A percentile compares a stretch with the other conserved stretches of the same genome.
These are phyloP conservation scores for Aspidapion aeneum DNA, from an alignment of 2,888 invertebrate genomes.

Conservation along the genomic window DNA sequence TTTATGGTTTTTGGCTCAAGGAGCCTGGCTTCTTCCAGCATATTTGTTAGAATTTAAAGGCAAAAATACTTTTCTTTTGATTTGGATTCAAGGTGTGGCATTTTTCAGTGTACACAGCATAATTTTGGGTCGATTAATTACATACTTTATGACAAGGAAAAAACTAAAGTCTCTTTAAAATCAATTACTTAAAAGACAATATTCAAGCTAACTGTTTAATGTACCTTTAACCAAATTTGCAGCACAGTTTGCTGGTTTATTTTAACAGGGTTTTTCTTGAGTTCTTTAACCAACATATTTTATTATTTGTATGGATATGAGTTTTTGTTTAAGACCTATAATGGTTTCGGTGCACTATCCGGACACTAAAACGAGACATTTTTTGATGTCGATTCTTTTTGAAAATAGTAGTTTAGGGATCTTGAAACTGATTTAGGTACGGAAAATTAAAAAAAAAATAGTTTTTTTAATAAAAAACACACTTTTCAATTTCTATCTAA, in stretches of 20 bases:
- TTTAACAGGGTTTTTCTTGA: constrained; percentile 61
- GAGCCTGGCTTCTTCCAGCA: constrained; percentile 84
- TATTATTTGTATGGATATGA: constrained; percentile 79
- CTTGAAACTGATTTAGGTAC: no score
- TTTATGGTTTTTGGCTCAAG: constrained; percentile 72
- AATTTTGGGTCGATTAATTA: constrained; percentile 43
- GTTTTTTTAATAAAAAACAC: no score
- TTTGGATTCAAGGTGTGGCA: constrained; percentile 80
- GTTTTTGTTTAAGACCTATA: constrained; percentile 86
- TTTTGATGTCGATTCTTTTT: no score
- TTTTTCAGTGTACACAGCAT: constrained; percentile 83
- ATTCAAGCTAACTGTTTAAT: constrained; percentile 43
- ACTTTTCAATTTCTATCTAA: no score
- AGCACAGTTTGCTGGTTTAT: constrained; percentile 60
- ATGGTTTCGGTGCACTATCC: no score
- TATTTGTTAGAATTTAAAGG: constrained; percentile 90
- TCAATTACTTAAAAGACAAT: no score
- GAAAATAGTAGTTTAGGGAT: no score
- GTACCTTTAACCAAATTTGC: constrained; percentile 60
- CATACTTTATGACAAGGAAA: constrained; percentile 40
- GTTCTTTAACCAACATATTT: constrained; percentile 58
- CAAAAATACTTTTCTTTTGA: constrained; percentile 72
- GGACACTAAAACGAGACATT: no score
- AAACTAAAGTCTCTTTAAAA: no score
- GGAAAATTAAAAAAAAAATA: no score